phyloP scores from a whole-genome alignment of 2,888 invertebrate species.

The Diloba caeruleocephala region DNA sequence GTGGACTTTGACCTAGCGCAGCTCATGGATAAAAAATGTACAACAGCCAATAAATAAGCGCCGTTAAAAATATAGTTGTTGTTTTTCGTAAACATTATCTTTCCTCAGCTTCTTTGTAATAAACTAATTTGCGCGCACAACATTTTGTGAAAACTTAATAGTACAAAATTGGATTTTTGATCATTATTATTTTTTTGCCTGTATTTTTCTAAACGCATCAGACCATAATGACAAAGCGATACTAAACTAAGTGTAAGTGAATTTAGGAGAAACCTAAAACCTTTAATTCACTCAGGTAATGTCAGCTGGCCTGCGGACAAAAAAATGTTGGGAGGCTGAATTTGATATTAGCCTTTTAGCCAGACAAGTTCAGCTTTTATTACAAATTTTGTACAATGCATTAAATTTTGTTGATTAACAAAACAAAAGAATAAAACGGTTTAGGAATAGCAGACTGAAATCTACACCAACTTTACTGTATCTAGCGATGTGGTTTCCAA shows the following conservation, averaged over 20 bases:
- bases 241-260: neutral
- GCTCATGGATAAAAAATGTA: constrained; percentile 26
- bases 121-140: no score
- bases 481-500: neutral
- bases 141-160: no score
- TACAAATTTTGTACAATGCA: neutral
- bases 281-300: no score
- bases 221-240: constrained; percentile 5
- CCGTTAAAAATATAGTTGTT: constrained; percentile 29
- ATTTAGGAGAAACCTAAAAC: constrained; percentile 26
- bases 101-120: no score
- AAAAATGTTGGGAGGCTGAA: constrained; percentile 12
- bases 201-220: neutral
- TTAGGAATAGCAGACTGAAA: constrained; percentile 13
- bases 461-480: constrained; percentile 9
- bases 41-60: constrained; percentile 17
- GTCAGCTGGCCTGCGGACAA: constrained; percentile 7
- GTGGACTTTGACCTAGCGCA: constrained; percentile 44
- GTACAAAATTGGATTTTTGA: no score
- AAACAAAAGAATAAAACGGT: constrained; percentile 17
- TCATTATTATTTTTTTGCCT: neutral
- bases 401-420: neutral
- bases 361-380: constrained; percentile 4
- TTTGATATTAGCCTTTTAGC: constrained; percentile 25
- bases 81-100: constrained; percentile 31